phyloP scores from a whole-genome alignment of 2,888 invertebrate genomes.

The Terebella lapidaria region DNA sequence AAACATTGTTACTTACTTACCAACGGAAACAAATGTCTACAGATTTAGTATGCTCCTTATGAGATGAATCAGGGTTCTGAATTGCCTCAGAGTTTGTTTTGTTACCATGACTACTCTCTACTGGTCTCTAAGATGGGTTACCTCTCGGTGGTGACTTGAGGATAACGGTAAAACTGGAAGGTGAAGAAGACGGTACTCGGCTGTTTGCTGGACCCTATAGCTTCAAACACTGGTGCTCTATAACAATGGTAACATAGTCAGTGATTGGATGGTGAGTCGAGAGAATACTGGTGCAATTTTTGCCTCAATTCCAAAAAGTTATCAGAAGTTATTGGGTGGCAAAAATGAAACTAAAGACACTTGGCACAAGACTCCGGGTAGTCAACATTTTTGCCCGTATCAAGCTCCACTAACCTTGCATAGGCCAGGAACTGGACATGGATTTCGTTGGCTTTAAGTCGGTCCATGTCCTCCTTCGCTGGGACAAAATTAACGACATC shows the following conservation, averaged over 20 bases:
- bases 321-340: too few species aligned
- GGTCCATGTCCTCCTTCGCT: conserved; percentile 48
- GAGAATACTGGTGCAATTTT: too few species aligned
- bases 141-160: conserved; percentile 55
- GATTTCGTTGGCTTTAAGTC: conserved; percentile 54
- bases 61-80: neutral
- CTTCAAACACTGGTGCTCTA: conserved; percentile 10
- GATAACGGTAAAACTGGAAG: conserved; percentile 57
- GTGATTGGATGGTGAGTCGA: too few species aligned
- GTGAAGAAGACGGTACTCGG: conserved; percentile 53
- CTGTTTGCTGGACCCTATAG: neutral
- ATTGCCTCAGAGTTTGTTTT: neutral
- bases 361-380: too few species aligned
- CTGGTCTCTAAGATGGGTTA: conserved; percentile 24
- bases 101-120: neutral
- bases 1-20: too few species aligned
- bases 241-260: too few species aligned
- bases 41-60: too few species aligned
- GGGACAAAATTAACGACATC: conserved; percentile 33
- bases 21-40: too few species aligned
- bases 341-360: too few species aligned
- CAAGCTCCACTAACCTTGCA: conserved; percentile 48
- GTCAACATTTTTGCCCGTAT: too few species aligned
- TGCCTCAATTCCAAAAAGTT: too few species aligned
- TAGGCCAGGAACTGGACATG: conserved; percentile 56